These are phyloP conservation scores for Meandrina meandrites DNA, from an alignment of 92 coral and sea anemone genomes.

Conservation along the genomic window DNA sequence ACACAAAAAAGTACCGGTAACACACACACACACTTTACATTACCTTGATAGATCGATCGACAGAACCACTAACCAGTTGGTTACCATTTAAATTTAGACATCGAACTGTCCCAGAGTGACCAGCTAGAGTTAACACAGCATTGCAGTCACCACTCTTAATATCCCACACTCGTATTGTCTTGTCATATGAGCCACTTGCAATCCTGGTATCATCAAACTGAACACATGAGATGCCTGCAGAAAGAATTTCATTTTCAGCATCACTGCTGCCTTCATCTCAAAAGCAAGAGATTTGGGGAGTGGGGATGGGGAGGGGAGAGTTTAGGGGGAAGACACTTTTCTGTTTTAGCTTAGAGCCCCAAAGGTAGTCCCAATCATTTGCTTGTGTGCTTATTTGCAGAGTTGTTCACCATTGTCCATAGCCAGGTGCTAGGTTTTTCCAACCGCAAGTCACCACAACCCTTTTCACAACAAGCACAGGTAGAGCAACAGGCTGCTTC, in stretches of 20 bases:
- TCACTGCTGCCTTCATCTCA: not conserved
- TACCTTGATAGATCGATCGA: constrained; percentile 97
- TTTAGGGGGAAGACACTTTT: not conserved
- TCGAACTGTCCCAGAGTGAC: constrained; percentile 98
- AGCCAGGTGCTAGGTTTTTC: no score
- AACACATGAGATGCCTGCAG: constrained; percentile 93
- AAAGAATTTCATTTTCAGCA: not conserved
- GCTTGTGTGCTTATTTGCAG: no score
- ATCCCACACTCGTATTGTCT: constrained; percentile 95
- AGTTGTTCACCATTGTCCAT: no score
- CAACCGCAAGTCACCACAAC: no score
- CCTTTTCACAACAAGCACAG: no score
- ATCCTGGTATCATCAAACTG: constrained; percentile 99
- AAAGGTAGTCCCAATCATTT: not conserved
- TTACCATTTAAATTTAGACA: constrained; percentile 93
- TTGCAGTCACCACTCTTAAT: constrained; percentile 78
- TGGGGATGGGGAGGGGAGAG: not conserved
- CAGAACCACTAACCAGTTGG: constrained; percentile 98
- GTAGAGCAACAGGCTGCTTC: no score
- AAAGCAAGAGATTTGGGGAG: not conserved
- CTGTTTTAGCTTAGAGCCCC: not conserved
- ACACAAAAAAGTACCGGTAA: no score
- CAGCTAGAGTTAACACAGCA: constrained; percentile 92
- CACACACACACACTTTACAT: no score
- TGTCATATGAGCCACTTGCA: constrained; percentile 98